Evolutionary conservation across 2,888 invertebrate species (phyloP).

Genomic region (Neoitamus cyanurus): DNA sequence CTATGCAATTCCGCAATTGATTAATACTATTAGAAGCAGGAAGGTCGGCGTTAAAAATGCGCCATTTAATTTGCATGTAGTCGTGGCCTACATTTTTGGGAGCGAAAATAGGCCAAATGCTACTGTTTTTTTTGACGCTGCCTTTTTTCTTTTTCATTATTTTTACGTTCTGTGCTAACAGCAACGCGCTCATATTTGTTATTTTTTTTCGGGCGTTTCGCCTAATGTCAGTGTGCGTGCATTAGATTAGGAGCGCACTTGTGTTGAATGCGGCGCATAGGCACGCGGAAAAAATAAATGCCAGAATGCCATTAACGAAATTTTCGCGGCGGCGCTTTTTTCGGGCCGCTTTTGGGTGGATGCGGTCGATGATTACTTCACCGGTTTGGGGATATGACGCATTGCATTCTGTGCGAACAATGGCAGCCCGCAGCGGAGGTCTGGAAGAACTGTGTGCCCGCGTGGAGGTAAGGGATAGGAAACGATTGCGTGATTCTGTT

Average conservation of each 20-base stretch:
- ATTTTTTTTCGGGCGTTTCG: background rate
- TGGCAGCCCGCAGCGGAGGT: background rate
- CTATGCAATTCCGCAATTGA: slow-evolving; percentile 1
- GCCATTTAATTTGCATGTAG: slow-evolving; percentile 20
- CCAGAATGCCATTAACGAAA: slow-evolving; percentile 11
- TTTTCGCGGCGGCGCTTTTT: background rate
- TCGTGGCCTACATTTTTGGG: slow-evolving; percentile 11
- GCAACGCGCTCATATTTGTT: background rate
- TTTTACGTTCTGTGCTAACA: slow-evolving; percentile 8
- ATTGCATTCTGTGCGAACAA: slow-evolving; percentile 21
- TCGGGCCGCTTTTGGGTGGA: background rate
- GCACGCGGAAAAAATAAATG: slow-evolving; percentile 11
- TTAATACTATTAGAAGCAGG: slow-evolving; percentile 15
- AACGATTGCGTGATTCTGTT: slow-evolving; percentile 2
- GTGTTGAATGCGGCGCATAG: slow-evolving; percentile 9
- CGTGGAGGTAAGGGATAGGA: background rate
- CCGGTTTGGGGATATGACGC: slow-evolving; percentile 14
- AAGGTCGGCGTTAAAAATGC: slow-evolving; percentile 16
- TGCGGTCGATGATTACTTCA: slow-evolving; percentile 34
- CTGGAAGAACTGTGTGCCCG: background rate
- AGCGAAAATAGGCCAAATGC: slow-evolving; percentile 18
- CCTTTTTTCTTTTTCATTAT: background rate
- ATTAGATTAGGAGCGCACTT: background rate
- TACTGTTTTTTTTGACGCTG: background rate
- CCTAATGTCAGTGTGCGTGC: background rate